Conservation (phyloP, 2,888 invertebrate species). For the Aphidoletes aphidimyza region DNA sequence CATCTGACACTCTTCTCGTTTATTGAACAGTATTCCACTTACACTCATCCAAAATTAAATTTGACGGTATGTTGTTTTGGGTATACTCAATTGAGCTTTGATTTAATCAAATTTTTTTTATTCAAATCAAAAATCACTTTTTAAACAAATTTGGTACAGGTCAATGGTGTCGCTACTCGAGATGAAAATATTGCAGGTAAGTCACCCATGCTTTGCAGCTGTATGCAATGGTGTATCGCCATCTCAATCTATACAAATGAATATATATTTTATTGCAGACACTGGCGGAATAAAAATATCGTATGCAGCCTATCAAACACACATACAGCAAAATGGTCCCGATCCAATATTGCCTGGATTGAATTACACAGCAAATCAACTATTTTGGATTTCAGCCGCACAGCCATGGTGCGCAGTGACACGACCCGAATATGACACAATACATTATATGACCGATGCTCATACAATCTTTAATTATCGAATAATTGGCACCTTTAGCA, state of each 20-base stretch:
- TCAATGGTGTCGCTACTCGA: constrained; percentile 81
- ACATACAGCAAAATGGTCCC: background rate
- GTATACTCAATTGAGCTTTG: too few relatives aligned
- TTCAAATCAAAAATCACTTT: background rate
- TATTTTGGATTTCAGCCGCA: constrained; percentile 55
- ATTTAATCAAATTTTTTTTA: background rate
- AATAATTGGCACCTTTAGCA: constrained; percentile 91
- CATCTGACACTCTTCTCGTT: background rate
- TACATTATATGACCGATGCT: constrained; percentile 82
- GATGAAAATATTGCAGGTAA: constrained; percentile 83
- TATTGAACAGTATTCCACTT: constrained; percentile 82
- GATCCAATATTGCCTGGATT: constrained; percentile 24
- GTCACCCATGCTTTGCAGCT: too few relatives aligned
- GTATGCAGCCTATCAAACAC: constrained; percentile 67
- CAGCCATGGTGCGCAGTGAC: constrained; percentile 66
- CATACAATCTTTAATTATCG: constrained; percentile 83
- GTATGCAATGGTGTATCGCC: too few relatives aligned
- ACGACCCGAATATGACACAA: constrained; percentile 67
- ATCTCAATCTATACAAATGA: too few relatives aligned
- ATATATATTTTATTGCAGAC: too few relatives aligned
- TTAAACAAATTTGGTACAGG: constrained; percentile 68
- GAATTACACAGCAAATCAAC: constrained; percentile 52
- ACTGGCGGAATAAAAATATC: constrained; percentile 88
- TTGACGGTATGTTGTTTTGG: constrained; percentile 71
- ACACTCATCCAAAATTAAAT: constrained; percentile 77